phyloP scores from a whole-genome alignment of 2,113 vertebrate species.

The Hippocampus abdominalis region DNA sequence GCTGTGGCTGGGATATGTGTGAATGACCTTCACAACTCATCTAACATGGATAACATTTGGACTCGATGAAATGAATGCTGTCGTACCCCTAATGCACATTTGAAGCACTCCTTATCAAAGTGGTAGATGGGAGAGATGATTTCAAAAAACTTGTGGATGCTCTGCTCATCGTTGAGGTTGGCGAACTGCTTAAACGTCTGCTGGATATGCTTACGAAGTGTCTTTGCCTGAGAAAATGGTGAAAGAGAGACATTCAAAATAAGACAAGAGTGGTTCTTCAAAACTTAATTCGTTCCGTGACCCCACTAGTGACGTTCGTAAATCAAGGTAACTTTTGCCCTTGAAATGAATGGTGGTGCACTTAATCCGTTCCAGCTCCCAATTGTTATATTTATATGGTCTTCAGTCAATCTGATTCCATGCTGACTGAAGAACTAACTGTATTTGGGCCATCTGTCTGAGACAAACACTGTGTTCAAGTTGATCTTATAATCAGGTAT shows the following conservation, averaged over 20 bases:
- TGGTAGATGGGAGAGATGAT: constrained; percentile 92
- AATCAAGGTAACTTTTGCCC: not conserved
- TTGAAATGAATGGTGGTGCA: not conserved
- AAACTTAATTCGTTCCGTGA: not conserved
- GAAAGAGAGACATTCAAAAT: not conserved
- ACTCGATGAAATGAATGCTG: not conserved
- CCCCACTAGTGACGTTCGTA: not conserved
- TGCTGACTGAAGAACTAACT: not conserved
- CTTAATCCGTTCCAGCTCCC: too few species aligned
- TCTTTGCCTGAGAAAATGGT: constrained; percentile 80
- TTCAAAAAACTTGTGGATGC: constrained; percentile 98
- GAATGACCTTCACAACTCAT: not conserved
- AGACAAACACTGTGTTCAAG: constrained; percentile 31
- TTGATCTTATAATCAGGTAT: constrained; percentile 46
- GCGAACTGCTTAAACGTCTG: constrained; percentile 97
- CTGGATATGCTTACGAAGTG: constrained; percentile 93
- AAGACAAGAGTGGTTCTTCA: not conserved
- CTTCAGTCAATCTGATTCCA: not conserved
- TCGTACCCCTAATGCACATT: constrained; percentile 93
- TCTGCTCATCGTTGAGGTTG: constrained; percentile 95
- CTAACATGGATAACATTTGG: constrained; percentile 10
- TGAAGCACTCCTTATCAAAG: constrained; percentile 98
- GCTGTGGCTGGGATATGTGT: not conserved
- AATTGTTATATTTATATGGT: too few species aligned
- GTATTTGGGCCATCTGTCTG: not conserved